A percentile compares a stretch with the other conserved stretches of the same genome.
These are phyloP conservation scores for Mergus octosetaceus DNA, from an alignment of 2,797 vertebrate species.

Conservation along the genomic window DNA sequence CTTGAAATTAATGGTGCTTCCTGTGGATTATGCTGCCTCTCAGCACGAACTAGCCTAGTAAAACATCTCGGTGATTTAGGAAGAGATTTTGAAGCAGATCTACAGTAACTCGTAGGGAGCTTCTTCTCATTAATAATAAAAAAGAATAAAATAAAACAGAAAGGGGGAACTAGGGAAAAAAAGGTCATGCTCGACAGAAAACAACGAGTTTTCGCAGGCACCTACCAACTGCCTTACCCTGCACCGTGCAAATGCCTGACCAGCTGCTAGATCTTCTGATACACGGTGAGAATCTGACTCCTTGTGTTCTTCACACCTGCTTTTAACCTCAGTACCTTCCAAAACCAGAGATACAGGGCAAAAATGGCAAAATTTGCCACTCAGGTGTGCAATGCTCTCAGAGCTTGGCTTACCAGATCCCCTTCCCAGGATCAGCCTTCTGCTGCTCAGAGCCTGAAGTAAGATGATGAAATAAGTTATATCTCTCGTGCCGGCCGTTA, in stretches of 20 bases:
- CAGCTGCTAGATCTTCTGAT: neutral
- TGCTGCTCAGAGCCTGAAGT: neutral
- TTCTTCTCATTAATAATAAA: neutral
- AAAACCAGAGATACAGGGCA: neutral
- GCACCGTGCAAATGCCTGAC: neutral
- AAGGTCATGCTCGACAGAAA: neutral
- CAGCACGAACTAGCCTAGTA: neutral
- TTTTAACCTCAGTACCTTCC: neutral
- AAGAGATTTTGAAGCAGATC: neutral
- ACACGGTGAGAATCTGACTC: rapidly evolving
- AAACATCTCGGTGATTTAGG: neutral
- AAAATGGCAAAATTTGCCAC: neutral
- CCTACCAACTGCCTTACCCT: neutral
- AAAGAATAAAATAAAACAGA: neutral
- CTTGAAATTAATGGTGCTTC: constrained; percentile 38
- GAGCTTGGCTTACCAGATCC: neutral
- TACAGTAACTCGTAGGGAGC: neutral
- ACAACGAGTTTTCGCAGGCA: neutral
- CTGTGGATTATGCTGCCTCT: neutral
- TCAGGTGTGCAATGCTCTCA: rapidly evolving
- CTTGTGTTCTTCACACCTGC: neutral
- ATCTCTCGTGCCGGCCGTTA: neutral
- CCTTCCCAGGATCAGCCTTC: neutral
- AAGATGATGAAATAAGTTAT: neutral
- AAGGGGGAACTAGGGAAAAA: neutral